Conservation (phyloP, 2,113 vertebrate species). For the Brachirus orientalis region DNA sequence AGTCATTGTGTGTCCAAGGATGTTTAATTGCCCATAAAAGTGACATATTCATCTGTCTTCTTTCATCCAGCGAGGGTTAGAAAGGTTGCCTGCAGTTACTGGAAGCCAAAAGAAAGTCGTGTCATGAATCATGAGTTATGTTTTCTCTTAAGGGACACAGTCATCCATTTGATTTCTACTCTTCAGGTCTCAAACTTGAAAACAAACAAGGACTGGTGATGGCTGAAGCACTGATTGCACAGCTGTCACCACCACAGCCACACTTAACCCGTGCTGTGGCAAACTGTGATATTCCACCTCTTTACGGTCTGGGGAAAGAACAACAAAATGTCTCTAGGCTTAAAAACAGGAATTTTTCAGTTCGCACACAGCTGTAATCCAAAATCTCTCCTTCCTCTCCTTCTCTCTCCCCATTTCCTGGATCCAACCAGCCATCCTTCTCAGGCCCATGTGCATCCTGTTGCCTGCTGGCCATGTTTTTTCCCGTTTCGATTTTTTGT, state of each 20-base stretch:
- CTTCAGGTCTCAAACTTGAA: background rate
- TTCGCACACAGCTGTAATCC: conserved; percentile 66
- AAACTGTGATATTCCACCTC: conserved; percentile 16
- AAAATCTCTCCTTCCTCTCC: conserved; percentile 66
- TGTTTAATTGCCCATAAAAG: no score
- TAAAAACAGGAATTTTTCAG: conserved; percentile 67
- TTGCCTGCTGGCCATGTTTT: conserved; percentile 67
- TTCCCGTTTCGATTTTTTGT: conserved; percentile 36
- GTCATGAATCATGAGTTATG: background rate
- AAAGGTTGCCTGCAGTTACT: background rate
- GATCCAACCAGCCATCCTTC: conserved; percentile 66
- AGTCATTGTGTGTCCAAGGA: no score
- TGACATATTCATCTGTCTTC: no score
- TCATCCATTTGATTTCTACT: background rate
- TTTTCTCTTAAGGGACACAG: no score
- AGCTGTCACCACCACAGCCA: conserved; percentile 3
- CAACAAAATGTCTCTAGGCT: conserved; percentile 47
- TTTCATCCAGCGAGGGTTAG: no score
- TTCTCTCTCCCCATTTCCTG: conserved; percentile 78
- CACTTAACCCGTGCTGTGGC: conserved; percentile 24
- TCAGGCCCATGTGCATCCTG: conserved; percentile 80
- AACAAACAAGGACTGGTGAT: background rate
- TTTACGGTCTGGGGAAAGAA: conserved; percentile 45
- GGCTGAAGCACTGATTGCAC: background rate
- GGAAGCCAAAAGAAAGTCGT: background rate